Base-by-base conservation (phyloP, 2,888 invertebrate genomes). In the Acrocyrtus sp. region DNA sequence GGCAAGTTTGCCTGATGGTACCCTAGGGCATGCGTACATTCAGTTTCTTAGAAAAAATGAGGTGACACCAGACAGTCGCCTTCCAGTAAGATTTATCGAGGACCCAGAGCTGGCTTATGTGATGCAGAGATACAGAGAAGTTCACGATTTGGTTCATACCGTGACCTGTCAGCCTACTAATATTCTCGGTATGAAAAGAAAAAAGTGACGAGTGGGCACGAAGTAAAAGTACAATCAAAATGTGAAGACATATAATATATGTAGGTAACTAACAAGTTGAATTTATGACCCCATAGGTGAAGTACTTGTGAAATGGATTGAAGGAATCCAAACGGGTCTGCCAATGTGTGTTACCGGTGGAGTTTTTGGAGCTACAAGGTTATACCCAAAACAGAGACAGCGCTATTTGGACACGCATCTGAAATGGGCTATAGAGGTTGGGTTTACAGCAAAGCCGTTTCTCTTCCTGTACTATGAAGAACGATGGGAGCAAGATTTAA, bases 261-360 rank as follows among this genome's bases (percentile, higher is more conserved):
- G 6, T 6, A n/a, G n/a, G n/a, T n/a, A n/a, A n/a, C n/a, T n/a
- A n/a, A 21, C 26, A 21, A 21, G 2, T 26, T 39, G 41, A 12
- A 39, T 39, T 39, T 39, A 12, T 39, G 12, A 39, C 10, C 12
- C 10, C 12, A 12, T 39, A 88, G 85, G 89, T 58, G 89, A 98
- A 89, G 96, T 98, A 5, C 90, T 94, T 12, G 93, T 99, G 4
- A 99, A 99, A 86, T 98, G 98, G 96, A 90, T 99, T 56, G 99
- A 99, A 88, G 98, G 93, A 0, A 89, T 98, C 68, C 99, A 99
- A 85, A 94, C 93, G 12, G 91, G 90, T 58, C 86, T 99, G 26
- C 99, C 99, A 0, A 98, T 99, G 98, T 98, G 98, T 83, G 88
- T 95, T 74, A 90, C 91, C 60, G 99, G 94, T 21, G 98, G 94